Conservation (phyloP, 2,888 invertebrate genomes). For the Cheilosia variabilis region DNA sequence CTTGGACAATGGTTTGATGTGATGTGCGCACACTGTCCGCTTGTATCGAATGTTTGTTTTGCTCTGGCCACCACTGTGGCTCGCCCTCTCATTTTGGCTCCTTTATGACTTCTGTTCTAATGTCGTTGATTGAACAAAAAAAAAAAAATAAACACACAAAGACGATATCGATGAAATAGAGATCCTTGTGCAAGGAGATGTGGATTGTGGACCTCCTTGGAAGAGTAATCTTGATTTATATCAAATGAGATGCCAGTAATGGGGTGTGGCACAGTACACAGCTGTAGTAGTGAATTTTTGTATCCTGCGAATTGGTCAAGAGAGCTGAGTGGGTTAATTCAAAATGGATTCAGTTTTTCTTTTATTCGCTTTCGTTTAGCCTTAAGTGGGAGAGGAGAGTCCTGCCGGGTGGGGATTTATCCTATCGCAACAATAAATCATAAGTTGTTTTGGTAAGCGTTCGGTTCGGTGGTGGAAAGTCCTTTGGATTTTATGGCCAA, state of each 20-base stretch:
- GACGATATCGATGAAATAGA: slow-evolving; percentile 51
- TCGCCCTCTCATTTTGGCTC: slow-evolving; percentile 74
- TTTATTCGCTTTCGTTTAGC: slow-evolving; percentile 19
- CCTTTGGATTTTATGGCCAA: slow-evolving; percentile 36
- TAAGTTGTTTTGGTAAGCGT: slow-evolving; percentile 42
- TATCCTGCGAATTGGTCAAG: slow-evolving; percentile 63
- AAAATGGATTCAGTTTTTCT: slow-evolving; percentile 50
- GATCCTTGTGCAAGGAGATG: slow-evolving; percentile 20
- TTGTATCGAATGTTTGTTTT: slow-evolving; percentile 64
- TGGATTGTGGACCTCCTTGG: slow-evolving; percentile 58
- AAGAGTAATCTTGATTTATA: slow-evolving; percentile 72
- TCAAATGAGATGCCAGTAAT: slow-evolving; percentile 24
- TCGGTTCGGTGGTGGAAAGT: slow-evolving; percentile 33
- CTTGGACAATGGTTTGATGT: slow-evolving; percentile 41
- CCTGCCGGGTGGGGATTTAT: not conserved
- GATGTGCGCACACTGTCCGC: slow-evolving; percentile 18
- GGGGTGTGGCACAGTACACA: slow-evolving; percentile 42
- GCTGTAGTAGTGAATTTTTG: slow-evolving; percentile 8
- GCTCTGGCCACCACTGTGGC: slow-evolving; percentile 71
- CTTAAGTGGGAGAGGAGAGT: slow-evolving; percentile 3
- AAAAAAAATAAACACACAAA: slow-evolving; percentile 8
- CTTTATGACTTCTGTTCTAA: slow-evolving; percentile 74
- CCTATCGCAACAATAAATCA: slow-evolving; percentile 59
- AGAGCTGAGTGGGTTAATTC: slow-evolving; percentile 61
- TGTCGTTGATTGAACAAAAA: slow-evolving; percentile 49